Conservation (phyloP, 2,797 vertebrate species). For the Prunella strophiata region DNA sequence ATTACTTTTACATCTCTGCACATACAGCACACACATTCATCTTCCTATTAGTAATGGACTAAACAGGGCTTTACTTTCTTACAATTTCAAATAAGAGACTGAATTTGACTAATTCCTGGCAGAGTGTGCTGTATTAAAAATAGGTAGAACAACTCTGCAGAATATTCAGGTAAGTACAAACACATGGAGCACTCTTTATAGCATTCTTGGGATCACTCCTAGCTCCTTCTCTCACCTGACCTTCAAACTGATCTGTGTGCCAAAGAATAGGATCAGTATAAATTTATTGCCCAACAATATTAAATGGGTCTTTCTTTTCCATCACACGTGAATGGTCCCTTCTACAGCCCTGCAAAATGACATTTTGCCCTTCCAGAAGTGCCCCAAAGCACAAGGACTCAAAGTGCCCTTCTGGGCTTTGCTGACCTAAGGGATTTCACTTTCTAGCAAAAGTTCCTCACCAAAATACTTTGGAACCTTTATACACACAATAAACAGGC, state of each 20-base stretch:
- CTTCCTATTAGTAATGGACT: background rate
- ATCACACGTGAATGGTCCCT: background rate
- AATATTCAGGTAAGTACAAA: background rate
- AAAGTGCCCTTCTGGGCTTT: constrained; percentile 53
- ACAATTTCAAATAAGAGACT: background rate
- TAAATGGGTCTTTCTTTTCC: background rate
- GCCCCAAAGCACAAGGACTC: background rate
- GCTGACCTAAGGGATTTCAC: constrained; percentile 41
- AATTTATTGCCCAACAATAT: constrained; percentile 14
- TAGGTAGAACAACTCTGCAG: background rate
- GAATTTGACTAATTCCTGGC: background rate
- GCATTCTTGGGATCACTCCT: background rate
- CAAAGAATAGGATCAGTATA: background rate
- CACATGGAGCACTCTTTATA: background rate
- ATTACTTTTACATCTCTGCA: background rate
- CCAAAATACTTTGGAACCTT: constrained; percentile 18
- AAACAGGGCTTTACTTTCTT: background rate
- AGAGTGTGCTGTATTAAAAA: background rate
- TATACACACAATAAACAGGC: background rate
- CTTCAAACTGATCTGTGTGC: constrained; percentile 4
- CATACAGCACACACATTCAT: background rate
- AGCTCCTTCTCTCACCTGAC: background rate
- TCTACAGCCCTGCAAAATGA: background rate
- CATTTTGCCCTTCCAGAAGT: constrained; percentile 15
- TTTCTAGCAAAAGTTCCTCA: constrained; percentile 9